These are phyloP conservation scores for Hemaris fuciformis DNA, from an alignment of 2,888 invertebrate genomes.

Conservation along the genomic window DNA sequence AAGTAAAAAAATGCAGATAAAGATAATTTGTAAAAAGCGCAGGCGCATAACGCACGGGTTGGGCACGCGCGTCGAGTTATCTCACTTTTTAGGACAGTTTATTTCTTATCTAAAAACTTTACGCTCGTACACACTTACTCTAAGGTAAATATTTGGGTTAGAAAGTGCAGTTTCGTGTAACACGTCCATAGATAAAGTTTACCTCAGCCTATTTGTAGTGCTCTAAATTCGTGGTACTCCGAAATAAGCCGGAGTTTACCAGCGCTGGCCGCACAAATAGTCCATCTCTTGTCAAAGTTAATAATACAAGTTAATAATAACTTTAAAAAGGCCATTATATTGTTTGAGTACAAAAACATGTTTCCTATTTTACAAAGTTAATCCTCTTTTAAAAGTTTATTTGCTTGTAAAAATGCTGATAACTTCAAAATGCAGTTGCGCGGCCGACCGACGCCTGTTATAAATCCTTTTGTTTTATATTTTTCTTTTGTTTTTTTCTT, in stretches of 20 bases:
- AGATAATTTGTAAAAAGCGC: conserved; percentile 67
- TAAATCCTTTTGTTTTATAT: conserved; percentile 26
- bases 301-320: conserved; percentile 32
- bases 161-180: conserved; percentile 80
- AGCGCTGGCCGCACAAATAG: conserved; percentile 42
- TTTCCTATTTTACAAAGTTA: conserved; percentile 16
- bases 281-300: conserved; percentile 29
- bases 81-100: conserved; percentile 67
- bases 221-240: conserved; percentile 63
- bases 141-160: conserved; percentile 75
- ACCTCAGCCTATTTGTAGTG: conserved; percentile 62
- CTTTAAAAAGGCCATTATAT: conserved; percentile 24
- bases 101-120: conserved; percentile 67
- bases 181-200: conserved; percentile 66
- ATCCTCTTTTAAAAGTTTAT: conserved; percentile 13
- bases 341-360: conserved; percentile 28
- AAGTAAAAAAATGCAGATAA: conserved; percentile 49
- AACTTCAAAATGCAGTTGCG: conserved; percentile 3
- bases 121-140: conserved; percentile 67
- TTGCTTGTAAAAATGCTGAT: conserved; percentile 15
- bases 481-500: conserved; percentile 16
- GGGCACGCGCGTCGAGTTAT: conserved; percentile 57
- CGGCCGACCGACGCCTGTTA: conserved; percentile 17
- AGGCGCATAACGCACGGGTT: conserved; percentile 22
- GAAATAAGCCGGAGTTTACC: conserved; percentile 40